Evolutionary conservation across 2,797 vertebrate species (phyloP).

Genomic region (Paedocypris micromegethes): DNA sequence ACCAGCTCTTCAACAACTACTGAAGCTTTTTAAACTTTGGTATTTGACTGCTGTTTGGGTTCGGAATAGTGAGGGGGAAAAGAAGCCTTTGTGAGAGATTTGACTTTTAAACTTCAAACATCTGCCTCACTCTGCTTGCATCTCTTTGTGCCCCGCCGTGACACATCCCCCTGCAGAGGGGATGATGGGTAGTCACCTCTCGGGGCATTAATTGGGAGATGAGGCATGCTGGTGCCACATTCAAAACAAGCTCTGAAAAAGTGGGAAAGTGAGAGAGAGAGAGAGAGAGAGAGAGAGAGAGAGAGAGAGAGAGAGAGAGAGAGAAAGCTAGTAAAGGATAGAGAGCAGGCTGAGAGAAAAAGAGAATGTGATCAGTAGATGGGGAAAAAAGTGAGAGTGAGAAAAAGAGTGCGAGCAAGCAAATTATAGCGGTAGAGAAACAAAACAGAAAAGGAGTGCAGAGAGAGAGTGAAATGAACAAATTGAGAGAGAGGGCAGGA

Average conservation of each 20-base stretch:
- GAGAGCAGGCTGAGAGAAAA: too few relatives aligned
- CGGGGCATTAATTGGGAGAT: constrained; percentile 54
- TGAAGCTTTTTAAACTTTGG: background rate
- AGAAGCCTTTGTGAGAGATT: constrained; percentile 42
- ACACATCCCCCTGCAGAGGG: constrained; percentile 47
- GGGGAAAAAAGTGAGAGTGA: too few relatives aligned
- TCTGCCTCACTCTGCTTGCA: constrained; percentile 43
- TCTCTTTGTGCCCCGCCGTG: constrained; percentile 50
- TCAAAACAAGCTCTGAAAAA: constrained; percentile 36
- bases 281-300: constrained; percentile 22
- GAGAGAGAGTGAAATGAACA: too few relatives aligned
- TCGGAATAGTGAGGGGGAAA: constrained; percentile 12
- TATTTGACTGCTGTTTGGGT: constrained; percentile 21
- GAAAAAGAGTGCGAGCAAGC: too few relatives aligned
- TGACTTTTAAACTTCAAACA: constrained; percentile 50
- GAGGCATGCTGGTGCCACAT: constrained; percentile 48
- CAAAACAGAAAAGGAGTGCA: too few relatives aligned
- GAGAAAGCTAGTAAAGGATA: constrained; percentile 20
- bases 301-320: constrained; percentile 33
- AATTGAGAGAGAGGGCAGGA: too few relatives aligned
- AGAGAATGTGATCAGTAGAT: too few relatives aligned
- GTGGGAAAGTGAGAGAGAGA: constrained; percentile 31
- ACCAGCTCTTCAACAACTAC: constrained; percentile 22
- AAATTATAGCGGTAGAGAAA: too few relatives aligned
- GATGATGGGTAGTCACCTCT: constrained; percentile 52